phyloP scores from a whole-genome alignment of 23 tunicate genomes.

The Trididemnum miniatum region DNA sequence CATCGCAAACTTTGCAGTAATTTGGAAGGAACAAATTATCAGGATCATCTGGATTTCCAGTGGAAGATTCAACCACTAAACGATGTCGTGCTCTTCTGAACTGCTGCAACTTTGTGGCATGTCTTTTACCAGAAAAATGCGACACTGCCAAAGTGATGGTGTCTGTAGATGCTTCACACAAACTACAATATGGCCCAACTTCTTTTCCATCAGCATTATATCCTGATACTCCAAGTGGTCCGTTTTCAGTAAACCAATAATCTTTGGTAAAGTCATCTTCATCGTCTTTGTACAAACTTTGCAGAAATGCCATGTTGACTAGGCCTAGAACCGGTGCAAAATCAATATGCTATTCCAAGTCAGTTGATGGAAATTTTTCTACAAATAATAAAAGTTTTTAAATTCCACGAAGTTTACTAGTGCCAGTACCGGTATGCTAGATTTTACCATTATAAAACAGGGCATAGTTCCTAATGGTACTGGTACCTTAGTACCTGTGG shows the following conservation, averaged over 20 bases:
- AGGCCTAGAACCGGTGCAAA: no score
- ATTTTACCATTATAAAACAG: no score
- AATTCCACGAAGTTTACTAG: no score
- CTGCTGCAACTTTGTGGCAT: constrained; percentile 43
- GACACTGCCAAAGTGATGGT: neutral
- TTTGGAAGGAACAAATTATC: constrained; percentile 70
- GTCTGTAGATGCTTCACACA: constrained; percentile 24
- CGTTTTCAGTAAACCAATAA: constrained; percentile 55
- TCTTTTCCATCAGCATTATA: constrained; percentile 80
- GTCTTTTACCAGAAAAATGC: constrained; percentile 55
- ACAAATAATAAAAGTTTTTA: no score
- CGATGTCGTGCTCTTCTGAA: constrained; percentile 17
- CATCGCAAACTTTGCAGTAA: constrained; percentile 77
- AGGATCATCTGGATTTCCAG: constrained; percentile 72
- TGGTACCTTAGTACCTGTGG: no score
- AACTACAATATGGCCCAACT: constrained; percentile 45
- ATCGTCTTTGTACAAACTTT: constrained; percentile 36
- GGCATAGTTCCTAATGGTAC: no score
- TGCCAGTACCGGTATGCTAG: no score
- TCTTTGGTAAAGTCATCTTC: constrained; percentile 66
- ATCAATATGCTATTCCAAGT: no score
- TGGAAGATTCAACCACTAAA: constrained; percentile 67
- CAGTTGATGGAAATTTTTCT: no score
- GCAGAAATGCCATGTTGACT: constrained; percentile 40
- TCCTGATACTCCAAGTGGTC: constrained; percentile 85